Evolutionary conservation across 2,113 vertebrate genomes (phyloP), one percentile per base, ranked within the genome.

Genomic region (Antennarius striatus): DNA sequence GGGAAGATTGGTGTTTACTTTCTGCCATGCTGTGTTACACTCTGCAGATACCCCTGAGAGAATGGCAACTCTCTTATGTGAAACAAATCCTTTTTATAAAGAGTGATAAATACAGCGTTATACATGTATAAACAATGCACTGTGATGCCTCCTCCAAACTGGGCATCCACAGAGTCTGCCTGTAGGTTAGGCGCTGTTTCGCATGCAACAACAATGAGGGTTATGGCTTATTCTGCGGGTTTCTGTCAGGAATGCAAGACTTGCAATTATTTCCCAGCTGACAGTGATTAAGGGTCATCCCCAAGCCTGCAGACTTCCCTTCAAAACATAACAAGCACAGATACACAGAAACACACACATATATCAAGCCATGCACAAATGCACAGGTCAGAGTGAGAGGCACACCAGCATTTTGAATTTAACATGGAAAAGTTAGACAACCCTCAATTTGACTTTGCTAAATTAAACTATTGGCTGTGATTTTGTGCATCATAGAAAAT

Each of bases 261-360:
- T 85, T 88, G 86, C 86, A 90, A 91, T 92, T 91, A 91, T 91
- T 89, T 88, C 81, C 81, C 86, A 90, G 89, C 92, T 92, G 91
- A 91, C 83, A 89, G 88, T 86, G 85, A 92, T 92, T 90, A 91
- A 77, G 80, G 88, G 88, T 87, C 87, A 86, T 91, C 86, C 74
- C 73, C 52, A 49, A 85, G 79, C 66, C 82, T 71, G 53, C 74
- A 85, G 81, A 89, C 86, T 80, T 88, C 80, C 74, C 83, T 86
- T 88, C 83, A 82, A 89, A 85, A 88, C 86, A 85, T 57, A 62
- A 84, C 57, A 62, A 63, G 71, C 71, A 36, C 32, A 36, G 5
- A 36, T 7, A 36, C 32, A 36, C 32, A 49, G 63, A 78, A 47
- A 67, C 56, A 57, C 40, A 63, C 46, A 48, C 45, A 51, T 48